These are phyloP conservation scores for Neria commutata DNA, from an alignment of 2,888 invertebrate species.

Conservation along the genomic window DNA sequence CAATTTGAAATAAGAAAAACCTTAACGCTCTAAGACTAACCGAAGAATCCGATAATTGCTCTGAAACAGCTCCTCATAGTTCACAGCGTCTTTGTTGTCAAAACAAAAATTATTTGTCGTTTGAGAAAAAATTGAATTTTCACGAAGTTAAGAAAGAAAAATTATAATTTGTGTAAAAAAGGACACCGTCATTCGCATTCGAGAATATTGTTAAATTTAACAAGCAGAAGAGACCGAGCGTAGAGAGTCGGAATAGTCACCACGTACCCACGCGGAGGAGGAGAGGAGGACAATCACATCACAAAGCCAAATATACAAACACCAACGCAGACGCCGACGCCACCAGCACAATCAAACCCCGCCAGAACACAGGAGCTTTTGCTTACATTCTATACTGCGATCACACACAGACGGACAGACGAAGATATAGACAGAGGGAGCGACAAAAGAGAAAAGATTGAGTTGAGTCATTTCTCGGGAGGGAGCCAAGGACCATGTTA, in stretches of 20 bases:
- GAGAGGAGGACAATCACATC: not conserved
- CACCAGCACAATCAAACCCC: too few relatives aligned
- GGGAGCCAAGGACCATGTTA: slow-evolving; percentile 20
- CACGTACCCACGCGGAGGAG: not conserved
- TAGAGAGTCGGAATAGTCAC: not conserved
- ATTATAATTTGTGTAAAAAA: slow-evolving; percentile 30
- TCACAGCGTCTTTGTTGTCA: slow-evolving; percentile 25
- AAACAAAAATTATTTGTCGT: slow-evolving; percentile 35
- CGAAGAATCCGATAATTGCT: not conserved
- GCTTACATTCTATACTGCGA: too few relatives aligned
- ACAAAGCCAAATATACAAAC: not conserved
- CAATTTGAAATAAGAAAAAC: too few relatives aligned
- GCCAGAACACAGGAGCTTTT: too few relatives aligned
- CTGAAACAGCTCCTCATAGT: not conserved
- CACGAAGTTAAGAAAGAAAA: slow-evolving; percentile 29
- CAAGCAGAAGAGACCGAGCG: slow-evolving; percentile 24
- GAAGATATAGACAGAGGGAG: slow-evolving; percentile 1
- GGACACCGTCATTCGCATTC: slow-evolving; percentile 10
- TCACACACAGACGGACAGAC: slow-evolving; percentile 7
- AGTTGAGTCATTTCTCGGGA: not conserved
- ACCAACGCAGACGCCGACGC: too few relatives aligned
- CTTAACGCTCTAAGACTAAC: too few relatives aligned
- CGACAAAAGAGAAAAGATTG: not conserved
- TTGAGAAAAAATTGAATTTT: slow-evolving; percentile 29
- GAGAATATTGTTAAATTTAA: slow-evolving; percentile 25